Conservation (phyloP, 2,888 invertebrate genomes). For the Volucella inflata region DNA sequence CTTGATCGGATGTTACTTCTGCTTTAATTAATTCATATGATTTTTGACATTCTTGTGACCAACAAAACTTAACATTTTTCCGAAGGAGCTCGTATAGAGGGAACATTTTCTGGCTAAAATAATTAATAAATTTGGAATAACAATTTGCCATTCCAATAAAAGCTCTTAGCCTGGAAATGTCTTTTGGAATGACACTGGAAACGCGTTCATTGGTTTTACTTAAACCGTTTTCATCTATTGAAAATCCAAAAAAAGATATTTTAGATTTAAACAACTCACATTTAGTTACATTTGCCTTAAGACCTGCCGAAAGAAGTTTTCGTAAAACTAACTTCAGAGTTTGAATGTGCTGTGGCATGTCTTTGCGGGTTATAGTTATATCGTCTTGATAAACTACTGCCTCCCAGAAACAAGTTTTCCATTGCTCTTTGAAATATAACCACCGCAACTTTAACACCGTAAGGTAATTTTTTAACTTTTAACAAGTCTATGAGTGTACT, state of each 20-base stretch:
- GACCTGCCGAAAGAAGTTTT: constrained; percentile 75
- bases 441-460: constrained; percentile 72
- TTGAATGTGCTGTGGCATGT: constrained; percentile 69
- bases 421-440: constrained; percentile 79
- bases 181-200: constrained; percentile 74
- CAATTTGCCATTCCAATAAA: constrained; percentile 80
- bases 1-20: constrained; percentile 33
- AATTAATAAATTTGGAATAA: constrained; percentile 79
- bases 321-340: constrained; percentile 75
- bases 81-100: constrained; percentile 21
- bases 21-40: constrained; percentile 32
- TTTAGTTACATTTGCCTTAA: constrained; percentile 76
- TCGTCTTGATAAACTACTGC: constrained; percentile 77
- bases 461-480: constrained; percentile 77
- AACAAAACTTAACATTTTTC: constrained; percentile 15
- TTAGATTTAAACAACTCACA: constrained; percentile 72
- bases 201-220: constrained; percentile 75
- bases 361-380: constrained; percentile 74
- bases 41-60: constrained; percentile 28
- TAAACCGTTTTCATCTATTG: constrained; percentile 76
- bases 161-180: constrained; percentile 76
- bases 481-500: constrained; percentile 76
- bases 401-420: constrained; percentile 78
- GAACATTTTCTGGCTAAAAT: constrained; percentile 47
- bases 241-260: constrained; percentile 49